These are phyloP conservation scores for Trichopria drosophilae DNA, from an alignment of 2,888 invertebrate genomes.

Conservation along the genomic window DNA sequence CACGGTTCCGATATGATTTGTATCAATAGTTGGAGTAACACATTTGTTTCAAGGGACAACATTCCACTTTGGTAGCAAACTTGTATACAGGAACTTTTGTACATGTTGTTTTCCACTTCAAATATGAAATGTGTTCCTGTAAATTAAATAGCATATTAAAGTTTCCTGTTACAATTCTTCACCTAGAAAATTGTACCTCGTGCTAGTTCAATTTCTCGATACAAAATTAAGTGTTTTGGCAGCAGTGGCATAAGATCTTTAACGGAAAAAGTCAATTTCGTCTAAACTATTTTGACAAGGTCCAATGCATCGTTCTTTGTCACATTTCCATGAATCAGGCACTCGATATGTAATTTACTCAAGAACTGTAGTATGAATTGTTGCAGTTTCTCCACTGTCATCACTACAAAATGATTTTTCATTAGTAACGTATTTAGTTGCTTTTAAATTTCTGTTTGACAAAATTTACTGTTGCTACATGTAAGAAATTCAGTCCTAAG, in stretches of 20 bases:
- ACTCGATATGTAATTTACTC: constrained; percentile 83
- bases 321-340: constrained; percentile 87
- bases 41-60: constrained; percentile 73
- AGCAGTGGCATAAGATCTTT: constrained; percentile 68
- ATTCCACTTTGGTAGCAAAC: constrained; percentile 86
- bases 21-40: constrained; percentile 80
- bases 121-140: constrained; percentile 75
- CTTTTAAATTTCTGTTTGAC: neutral
- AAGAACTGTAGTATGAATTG: constrained; percentile 80
- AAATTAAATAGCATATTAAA: constrained; percentile 30
- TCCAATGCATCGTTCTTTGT: constrained; percentile 73
- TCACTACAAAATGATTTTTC: constrained; percentile 61
- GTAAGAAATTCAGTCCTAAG: constrained; percentile 83
- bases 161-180: too few relatives aligned
- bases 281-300: constrained; percentile 72
- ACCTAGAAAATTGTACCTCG: constrained; percentile 64
- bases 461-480: constrained; percentile 73
- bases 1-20: constrained; percentile 91
- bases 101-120: constrained; percentile 77
- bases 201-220: constrained; percentile 85
- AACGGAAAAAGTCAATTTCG: constrained; percentile 60
- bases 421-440: neutral
- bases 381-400: constrained; percentile 77
- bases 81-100: constrained; percentile 84
- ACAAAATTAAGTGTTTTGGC: constrained; percentile 78